Conservation (phyloP, 2,797 vertebrate genomes). For the Hydrolagus colliei region DNA sequence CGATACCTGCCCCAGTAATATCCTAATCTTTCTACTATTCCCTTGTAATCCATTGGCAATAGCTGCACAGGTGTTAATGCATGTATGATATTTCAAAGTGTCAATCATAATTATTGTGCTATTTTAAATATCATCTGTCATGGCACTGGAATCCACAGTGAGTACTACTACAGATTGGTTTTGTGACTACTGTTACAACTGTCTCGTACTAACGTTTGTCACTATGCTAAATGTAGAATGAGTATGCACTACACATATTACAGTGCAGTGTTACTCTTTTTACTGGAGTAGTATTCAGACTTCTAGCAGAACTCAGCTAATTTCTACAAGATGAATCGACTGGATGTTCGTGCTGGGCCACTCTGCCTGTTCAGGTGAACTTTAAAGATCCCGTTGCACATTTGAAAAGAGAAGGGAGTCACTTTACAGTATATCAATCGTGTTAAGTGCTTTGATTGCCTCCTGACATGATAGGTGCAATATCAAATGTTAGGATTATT, state of each 20-base stretch:
- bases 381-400: too few species aligned
- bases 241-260: background rate
- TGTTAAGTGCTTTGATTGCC: too few species aligned
- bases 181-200: background rate
- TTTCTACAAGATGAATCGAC: too few species aligned
- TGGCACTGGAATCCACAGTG: background rate
- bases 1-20: background rate
- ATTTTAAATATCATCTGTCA: slow-evolving; percentile 6
- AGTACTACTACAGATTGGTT: background rate
- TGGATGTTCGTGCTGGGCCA: too few species aligned
- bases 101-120: background rate
- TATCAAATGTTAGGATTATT: too few species aligned
- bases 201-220: background rate
- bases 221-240: background rate
- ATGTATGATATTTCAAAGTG: background rate
- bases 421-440: too few species aligned
- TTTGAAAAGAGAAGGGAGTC: too few species aligned
- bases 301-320: too few species aligned
- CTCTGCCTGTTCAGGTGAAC: too few species aligned
- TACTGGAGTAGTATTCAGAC: background rate
- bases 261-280: background rate
- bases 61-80: background rate
- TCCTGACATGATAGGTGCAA: too few species aligned
- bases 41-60: background rate
- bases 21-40: background rate